Evolutionary conservation across 2,797 vertebrate genomes (phyloP).

Genomic region (Thripadectes ignobilis): DNA sequence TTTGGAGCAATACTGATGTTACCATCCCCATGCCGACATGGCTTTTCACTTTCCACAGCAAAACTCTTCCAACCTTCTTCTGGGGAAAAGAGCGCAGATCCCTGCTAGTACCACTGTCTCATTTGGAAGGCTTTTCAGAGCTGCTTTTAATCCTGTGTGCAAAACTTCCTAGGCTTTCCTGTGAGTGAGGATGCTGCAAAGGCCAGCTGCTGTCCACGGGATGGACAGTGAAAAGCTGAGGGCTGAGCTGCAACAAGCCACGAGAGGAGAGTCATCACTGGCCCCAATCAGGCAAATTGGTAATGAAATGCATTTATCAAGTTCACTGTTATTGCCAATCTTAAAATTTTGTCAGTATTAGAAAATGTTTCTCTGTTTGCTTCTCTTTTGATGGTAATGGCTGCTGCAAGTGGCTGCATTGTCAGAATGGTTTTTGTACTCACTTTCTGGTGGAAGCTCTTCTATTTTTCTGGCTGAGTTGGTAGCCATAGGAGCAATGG

Average conservation of each 20-base stretch:
- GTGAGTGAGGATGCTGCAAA: neutral
- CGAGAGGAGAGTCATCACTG: neutral
- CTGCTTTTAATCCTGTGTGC: neutral
- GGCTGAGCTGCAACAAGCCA: neutral
- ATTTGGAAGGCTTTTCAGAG: neutral
- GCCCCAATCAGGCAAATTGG: neutral
- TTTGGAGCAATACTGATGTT: neutral
- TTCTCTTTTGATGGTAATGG: neutral
- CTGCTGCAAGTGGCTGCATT: neutral
- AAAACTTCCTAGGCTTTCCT: neutral
- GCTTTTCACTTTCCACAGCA: neutral
- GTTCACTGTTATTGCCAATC: neutral
- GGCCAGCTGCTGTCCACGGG: neutral
- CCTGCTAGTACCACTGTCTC: accelerated
- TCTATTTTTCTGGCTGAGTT: neutral
- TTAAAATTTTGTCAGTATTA: neutral
- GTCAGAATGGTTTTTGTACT: neutral
- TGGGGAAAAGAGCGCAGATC: neutral
- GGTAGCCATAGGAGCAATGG: neutral
- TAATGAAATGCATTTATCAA: neutral
- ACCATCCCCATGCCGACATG: accelerated
- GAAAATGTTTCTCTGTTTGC: neutral
- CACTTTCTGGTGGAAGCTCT: neutral
- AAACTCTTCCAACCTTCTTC: neutral
- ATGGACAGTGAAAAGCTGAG: accelerated